phyloP scores from a whole-genome alignment of 2,113 vertebrate genomes.

The Cavia aperea region DNA sequence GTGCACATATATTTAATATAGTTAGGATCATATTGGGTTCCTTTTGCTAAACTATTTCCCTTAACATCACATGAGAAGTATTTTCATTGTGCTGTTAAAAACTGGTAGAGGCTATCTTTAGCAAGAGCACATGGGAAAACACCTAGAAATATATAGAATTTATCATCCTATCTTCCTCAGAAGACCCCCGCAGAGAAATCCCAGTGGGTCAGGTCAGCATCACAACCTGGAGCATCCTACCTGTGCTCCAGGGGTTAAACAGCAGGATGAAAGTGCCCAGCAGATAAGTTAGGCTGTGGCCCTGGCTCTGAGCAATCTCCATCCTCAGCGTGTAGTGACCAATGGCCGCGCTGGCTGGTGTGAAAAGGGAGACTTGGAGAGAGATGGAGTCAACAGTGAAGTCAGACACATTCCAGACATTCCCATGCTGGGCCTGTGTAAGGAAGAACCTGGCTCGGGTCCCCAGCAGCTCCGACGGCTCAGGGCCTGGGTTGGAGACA shows the following conservation, averaged over 20 bases:
- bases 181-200: background rate
- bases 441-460: slow-evolving; percentile 81
- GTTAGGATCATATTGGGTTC: background rate
- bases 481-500: slow-evolving; percentile 75
- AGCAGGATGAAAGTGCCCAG: slow-evolving; percentile 80
- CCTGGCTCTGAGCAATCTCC: slow-evolving; percentile 69
- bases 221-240: slow-evolving; percentile 65
- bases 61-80: background rate
- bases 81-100: slow-evolving; percentile 29
- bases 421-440: slow-evolving; percentile 55
- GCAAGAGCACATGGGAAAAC: background rate
- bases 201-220: background rate
- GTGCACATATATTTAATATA: background rate
- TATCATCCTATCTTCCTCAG: background rate
- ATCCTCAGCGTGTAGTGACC: slow-evolving; percentile 79
- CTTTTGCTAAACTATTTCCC: background rate
- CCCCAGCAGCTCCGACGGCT: slow-evolving; percentile 77
- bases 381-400: slow-evolving; percentile 25
- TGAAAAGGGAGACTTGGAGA: slow-evolving; percentile 54
- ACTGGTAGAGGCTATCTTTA: background rate
- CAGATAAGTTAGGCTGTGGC: slow-evolving; percentile 47
- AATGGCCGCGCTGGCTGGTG: slow-evolving; percentile 77
- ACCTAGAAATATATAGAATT: background rate
- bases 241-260: slow-evolving; percentile 89
- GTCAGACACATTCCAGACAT: slow-evolving; percentile 61